These are phyloP conservation scores for Amphibalanus amphitrite DNA, from an alignment of 1,140 invertebrate genomes.

Conservation along the genomic window DNA sequence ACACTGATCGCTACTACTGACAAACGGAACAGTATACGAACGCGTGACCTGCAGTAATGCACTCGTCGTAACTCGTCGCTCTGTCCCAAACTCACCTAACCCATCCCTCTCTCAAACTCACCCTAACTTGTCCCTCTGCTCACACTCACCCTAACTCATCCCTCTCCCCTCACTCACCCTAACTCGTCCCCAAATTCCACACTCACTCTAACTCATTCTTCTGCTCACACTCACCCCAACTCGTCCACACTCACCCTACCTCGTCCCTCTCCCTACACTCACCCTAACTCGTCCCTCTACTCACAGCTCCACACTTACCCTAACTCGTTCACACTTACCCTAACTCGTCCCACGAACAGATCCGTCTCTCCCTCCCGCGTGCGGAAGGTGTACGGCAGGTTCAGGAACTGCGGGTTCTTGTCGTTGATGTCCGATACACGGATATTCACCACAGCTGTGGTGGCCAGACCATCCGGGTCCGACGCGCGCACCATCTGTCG, in stretches of 20 bases:
- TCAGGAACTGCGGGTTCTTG: slow-evolving; percentile 51
- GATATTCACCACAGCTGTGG: slow-evolving; percentile 65
- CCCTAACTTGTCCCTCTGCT: slow-evolving; percentile 62
- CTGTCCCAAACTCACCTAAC: too few species aligned
- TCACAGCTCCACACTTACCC: too few species aligned
- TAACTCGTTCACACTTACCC: slow-evolving; percentile 41
- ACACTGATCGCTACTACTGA: too few species aligned
- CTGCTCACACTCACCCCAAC: slow-evolving; percentile 69
- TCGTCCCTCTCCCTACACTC: too few species aligned
- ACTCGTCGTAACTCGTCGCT: too few species aligned
- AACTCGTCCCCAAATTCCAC: too few species aligned
- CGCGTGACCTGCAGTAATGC: too few species aligned
- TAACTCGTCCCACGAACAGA: slow-evolving; percentile 52
- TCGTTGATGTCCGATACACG: slow-evolving; percentile 80
- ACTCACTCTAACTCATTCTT: too few species aligned
- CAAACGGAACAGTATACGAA: too few species aligned
- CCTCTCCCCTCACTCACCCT: too few species aligned
- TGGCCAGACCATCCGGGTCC: slow-evolving; percentile 61
- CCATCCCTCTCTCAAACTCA: too few species aligned
- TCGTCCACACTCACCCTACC: too few species aligned
- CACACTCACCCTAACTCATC: slow-evolving; percentile 58
- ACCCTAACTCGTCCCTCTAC: slow-evolving; percentile 69
- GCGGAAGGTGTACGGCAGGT: slow-evolving; percentile 61
- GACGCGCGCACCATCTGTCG: slow-evolving; percentile 59
- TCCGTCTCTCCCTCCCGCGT: slow-evolving; percentile 59